These are phyloP conservation scores for Calcarius lapponicus DNA, from an alignment of 2,797 vertebrate species.

Conservation along the genomic window DNA sequence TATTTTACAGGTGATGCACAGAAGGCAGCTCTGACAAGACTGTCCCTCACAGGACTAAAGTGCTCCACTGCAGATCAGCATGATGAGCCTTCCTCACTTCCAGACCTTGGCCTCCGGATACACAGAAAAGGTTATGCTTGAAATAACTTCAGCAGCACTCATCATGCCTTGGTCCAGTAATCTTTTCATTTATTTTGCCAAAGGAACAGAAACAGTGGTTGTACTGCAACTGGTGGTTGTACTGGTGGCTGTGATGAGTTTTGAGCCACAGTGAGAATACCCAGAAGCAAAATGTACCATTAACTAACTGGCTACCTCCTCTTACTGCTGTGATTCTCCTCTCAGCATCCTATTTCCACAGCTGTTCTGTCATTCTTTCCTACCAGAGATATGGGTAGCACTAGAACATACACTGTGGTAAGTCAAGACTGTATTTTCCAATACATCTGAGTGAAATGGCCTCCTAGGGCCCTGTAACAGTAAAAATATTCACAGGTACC, in stretches of 20 bases:
- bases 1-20: neutral
- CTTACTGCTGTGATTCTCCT: neutral
- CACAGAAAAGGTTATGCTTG: neutral
- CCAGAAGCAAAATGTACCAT: neutral
- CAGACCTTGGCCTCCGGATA: neutral
- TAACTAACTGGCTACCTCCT: neutral
- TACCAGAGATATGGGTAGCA: neutral
- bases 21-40: neutral
- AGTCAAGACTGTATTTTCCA: neutral
- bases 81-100: neutral
- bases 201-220: neutral
- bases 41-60: neutral
- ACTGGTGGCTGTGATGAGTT: neutral
- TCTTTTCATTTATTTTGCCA: neutral
- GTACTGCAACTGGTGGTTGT: neutral
- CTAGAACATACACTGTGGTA: neutral
- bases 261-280: neutral
- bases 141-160: neutral
- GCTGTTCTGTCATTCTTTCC: neutral
- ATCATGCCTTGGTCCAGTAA: neutral
- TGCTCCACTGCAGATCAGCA: neutral
- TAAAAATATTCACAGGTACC: conserved; percentile 59
- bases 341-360: neutral
- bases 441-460: neutral
- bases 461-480: neutral